A percentile compares a stretch with the other conserved stretches of the same genome.
These are phyloP conservation scores for Parapristionchus giblindavisi DNA, from an alignment of 2,888 invertebrate genomes.

Conservation along the genomic window DNA sequence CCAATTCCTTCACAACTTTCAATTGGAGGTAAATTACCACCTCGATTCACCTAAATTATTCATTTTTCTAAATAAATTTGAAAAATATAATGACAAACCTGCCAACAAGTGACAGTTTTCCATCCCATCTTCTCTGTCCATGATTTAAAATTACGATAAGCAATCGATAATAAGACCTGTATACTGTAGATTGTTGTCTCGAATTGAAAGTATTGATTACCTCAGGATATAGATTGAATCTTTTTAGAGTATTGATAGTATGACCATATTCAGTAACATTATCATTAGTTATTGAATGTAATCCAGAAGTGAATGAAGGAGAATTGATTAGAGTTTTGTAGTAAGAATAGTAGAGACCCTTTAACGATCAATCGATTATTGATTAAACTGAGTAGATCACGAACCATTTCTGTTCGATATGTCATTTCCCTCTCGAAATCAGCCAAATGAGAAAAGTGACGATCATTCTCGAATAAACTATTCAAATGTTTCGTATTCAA, in stretches of 20 bases:
- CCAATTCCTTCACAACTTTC: constrained; percentile 82
- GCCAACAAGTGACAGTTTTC: constrained; percentile 72
- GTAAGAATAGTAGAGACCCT: constrained; percentile 87
- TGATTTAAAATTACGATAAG: constrained; percentile 74
- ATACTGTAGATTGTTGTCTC: neutral
- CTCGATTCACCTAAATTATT: constrained; percentile 75
- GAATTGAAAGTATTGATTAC: constrained; percentile 71
- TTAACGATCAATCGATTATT: constrained; percentile 38
- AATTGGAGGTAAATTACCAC: constrained; percentile 76
- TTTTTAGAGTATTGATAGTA: constrained; percentile 82
- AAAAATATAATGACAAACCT: constrained; percentile 46
- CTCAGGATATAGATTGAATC: constrained; percentile 87
- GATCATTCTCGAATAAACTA: constrained; percentile 82
- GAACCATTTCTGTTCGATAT: constrained; percentile 85
- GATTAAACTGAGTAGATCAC: neutral
- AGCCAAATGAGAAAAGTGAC: constrained; percentile 84
- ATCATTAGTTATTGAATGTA: constrained; percentile 77
- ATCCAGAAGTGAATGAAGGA: constrained; percentile 76
- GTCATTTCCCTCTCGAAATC: constrained; percentile 86
- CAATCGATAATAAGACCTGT: constrained; percentile 73
- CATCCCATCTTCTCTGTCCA: constrained; percentile 71
- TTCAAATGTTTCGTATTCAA: constrained; percentile 57
- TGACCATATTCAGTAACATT: constrained; percentile 84
- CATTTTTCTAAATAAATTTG: neutral
- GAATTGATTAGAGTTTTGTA: constrained; percentile 84